Evolutionary conservation across 2,888 invertebrate species (phyloP).

Genomic region (Catocala nupta): DNA sequence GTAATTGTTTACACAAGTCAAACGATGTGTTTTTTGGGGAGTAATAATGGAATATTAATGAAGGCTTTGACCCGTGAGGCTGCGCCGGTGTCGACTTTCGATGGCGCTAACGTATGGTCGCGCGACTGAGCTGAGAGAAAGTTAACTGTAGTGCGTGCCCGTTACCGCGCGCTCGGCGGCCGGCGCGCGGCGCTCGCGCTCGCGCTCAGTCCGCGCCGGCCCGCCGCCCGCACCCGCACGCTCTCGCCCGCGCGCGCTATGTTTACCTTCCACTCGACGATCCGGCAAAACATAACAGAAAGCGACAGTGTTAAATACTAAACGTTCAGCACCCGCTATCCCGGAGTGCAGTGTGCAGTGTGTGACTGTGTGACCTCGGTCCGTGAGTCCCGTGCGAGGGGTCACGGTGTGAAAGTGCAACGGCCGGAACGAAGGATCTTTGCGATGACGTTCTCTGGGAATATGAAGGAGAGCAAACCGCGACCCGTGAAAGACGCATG

Average conservation of each 20-base stretch:
- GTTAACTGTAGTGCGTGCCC: constrained; percentile 87
- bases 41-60: constrained; percentile 64
- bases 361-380: constrained; percentile 35
- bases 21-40: constrained; percentile 34
- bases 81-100: constrained; percentile 79
- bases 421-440: constrained; percentile 66
- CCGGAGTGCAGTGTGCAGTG: constrained; percentile 55
- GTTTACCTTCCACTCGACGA: constrained; percentile 65
- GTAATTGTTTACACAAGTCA: constrained; percentile 22
- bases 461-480: constrained; percentile 82
- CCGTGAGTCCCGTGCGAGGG: constrained; percentile 46
- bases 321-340: constrained; percentile 50
- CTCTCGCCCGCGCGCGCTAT: constrained; percentile 58
- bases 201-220: constrained; percentile 44
- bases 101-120: constrained; percentile 78
- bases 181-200: constrained; percentile 47
- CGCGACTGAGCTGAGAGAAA: constrained; percentile 80
- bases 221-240: constrained; percentile 25
- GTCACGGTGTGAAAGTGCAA: constrained; percentile 72
- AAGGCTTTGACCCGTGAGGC: constrained; percentile 80
- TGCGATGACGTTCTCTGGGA: constrained; percentile 81
- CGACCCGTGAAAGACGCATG: constrained; percentile 79
- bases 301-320: constrained; percentile 76
- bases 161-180: constrained; percentile 64
- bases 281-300: constrained; percentile 73